Percentiles rank a stretch among this genome's conserved stretches.
phyloP scores from a whole-genome alignment of 2,797 vertebrate genomes.

The Sebastes minor region DNA sequence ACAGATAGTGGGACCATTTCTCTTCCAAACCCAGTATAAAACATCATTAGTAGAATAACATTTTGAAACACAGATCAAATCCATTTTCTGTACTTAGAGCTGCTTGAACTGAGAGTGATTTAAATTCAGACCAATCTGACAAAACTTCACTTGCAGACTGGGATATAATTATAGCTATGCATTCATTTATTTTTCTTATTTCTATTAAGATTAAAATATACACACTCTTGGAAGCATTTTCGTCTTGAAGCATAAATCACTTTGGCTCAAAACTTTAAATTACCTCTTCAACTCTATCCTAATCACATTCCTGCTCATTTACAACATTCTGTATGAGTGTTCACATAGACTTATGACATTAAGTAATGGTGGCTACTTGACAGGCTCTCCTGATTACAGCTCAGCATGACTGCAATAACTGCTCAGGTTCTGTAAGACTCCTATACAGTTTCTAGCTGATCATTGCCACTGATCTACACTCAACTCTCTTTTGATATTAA shows the following conservation, averaged over 20 bases:
- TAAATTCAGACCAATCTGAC: constrained; percentile 42
- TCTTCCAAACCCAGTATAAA: neutral
- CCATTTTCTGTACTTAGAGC: constrained; percentile 18
- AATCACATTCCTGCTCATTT: constrained; percentile 37
- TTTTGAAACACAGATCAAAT: constrained; percentile 39
- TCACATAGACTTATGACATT: constrained; percentile 22
- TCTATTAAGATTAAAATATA: constrained; percentile 22
- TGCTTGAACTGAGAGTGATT: constrained; percentile 41
- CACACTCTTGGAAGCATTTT: neutral
- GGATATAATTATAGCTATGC: constrained; percentile 40
- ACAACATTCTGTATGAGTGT: constrained; percentile 17
- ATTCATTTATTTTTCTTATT: constrained; percentile 10
- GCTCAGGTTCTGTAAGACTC: constrained; percentile 27
- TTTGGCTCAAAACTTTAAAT: constrained; percentile 11
- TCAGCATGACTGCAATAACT: constrained; percentile 34
- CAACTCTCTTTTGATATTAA: constrained; percentile 19
- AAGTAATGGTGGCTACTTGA: constrained; percentile 28
- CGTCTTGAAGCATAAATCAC: constrained; percentile 24
- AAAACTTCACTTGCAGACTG: constrained; percentile 31
- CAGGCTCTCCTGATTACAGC: constrained; percentile 51
- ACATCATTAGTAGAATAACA: constrained; percentile 26
- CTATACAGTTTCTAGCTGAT: constrained; percentile 21
- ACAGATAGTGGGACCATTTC: too few relatives aligned
- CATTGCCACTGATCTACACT: constrained; percentile 1
- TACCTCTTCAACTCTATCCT: constrained; percentile 17